A percentile compares a stretch with the other conserved stretches of the same genome.
These are phyloP conservation scores for Pemphigus obesinymphae DNA, from an alignment of 1,140 invertebrate species.

Conservation along the genomic window DNA sequence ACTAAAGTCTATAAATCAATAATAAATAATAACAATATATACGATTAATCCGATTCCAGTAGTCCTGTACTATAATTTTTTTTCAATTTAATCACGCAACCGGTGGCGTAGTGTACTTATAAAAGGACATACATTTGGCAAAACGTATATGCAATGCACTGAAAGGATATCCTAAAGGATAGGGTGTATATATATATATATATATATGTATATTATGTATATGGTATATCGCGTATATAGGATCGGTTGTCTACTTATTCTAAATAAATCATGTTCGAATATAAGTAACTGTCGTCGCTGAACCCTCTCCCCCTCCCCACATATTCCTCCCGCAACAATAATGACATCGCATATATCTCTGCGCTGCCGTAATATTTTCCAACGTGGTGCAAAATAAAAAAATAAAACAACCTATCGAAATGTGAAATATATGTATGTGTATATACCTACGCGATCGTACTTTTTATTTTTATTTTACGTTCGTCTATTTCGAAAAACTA, in stretches of 20 bases:
- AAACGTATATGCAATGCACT: no score
- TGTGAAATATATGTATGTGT: background rate
- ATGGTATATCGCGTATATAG: background rate
- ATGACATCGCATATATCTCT: background rate
- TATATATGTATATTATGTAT: background rate
- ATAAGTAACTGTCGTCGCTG: background rate
- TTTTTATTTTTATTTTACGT: background rate
- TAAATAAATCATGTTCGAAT: conserved; percentile 6
- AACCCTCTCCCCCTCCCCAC: background rate
- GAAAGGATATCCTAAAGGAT: no score
- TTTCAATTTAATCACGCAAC: background rate
- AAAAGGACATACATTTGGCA: background rate
- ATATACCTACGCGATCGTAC: no score
- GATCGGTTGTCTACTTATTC: background rate
- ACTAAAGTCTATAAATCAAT: no score
- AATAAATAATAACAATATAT: no score
- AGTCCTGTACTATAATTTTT: background rate
- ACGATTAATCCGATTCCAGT: no score
- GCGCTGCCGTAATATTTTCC: background rate
- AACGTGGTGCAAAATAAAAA: background rate
- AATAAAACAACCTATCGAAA: conserved; percentile 4
- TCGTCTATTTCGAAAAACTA: background rate
- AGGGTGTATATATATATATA: background rate
- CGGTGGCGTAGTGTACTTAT: background rate
- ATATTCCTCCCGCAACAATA: background rate